Evolutionary conservation across 2,888 invertebrate species (phyloP).

Genomic region (Emesis castigata): DNA sequence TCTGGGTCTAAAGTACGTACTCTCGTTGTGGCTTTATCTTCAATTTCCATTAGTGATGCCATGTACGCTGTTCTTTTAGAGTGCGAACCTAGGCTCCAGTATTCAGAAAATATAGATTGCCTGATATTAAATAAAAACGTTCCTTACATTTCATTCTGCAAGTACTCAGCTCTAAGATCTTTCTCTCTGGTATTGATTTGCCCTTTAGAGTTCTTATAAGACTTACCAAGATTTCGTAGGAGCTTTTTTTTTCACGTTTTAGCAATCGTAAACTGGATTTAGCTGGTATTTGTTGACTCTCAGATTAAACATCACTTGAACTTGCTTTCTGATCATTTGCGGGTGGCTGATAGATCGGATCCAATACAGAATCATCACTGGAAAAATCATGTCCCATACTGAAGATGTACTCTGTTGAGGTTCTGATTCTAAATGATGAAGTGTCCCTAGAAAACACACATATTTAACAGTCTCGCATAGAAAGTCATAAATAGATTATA

Average conservation of each 20-base stretch:
- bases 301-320: not conserved
- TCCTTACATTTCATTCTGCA: conserved; percentile 7
- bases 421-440: not conserved
- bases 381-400: not conserved
- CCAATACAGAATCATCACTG: not conserved
- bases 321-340: not conserved
- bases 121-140: not conserved
- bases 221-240: conserved; percentile 5
- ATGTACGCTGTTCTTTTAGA: not conserved
- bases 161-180: not conserved
- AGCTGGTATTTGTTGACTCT: not conserved
- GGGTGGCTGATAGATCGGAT: not conserved
- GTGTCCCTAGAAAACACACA: not conserved
- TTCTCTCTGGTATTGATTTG: not conserved
- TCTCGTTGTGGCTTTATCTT: too few relatives aligned
- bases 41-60: not conserved
- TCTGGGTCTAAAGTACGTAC: not conserved
- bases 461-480: not conserved
- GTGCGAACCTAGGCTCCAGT: not conserved
- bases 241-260: not conserved
- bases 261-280: not conserved
- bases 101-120: not conserved
- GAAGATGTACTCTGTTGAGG: not conserved
- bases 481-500: not conserved
- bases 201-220: not conserved